phyloP scores from a whole-genome alignment of 2,113 vertebrate genomes.

The Prietella phreatophila region DNA sequence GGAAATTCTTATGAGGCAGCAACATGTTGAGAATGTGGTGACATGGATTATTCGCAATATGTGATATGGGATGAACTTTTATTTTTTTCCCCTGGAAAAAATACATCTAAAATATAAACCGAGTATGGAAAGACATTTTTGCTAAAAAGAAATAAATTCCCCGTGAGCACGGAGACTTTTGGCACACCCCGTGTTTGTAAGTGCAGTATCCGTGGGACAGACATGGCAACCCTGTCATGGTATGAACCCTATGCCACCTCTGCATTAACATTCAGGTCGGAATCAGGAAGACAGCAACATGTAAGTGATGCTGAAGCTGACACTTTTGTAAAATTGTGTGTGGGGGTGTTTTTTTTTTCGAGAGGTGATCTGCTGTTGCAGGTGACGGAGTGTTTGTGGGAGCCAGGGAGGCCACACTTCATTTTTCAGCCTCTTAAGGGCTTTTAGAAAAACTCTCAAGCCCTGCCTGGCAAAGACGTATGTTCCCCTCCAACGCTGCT shows the following conservation, averaged over 20 bases:
- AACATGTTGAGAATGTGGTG: neutral
- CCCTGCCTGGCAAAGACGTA: slow-evolving; percentile 6
- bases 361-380: slow-evolving; percentile 1
- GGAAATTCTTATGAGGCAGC: neutral
- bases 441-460: slow-evolving; percentile 36
- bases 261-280: neutral
- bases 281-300: neutral
- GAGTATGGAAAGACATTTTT: no score
- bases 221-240: neutral
- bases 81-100: no score
- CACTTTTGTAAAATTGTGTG: slow-evolving; percentile 9
- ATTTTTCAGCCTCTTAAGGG: slow-evolving; percentile 46
- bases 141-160: no score
- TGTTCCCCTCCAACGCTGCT: slow-evolving; percentile 11
- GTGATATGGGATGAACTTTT: neutral
- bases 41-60: neutral
- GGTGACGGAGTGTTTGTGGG: slow-evolving; percentile 34
- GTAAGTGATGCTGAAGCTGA: neutral
- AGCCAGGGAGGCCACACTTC: slow-evolving; percentile 24
- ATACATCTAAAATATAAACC: no score
- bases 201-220: neutral
- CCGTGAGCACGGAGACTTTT: no score
- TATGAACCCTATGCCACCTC: neutral
- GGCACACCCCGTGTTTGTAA: neutral
- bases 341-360: neutral